Evolutionary conservation across 2,888 invertebrate species (phyloP).

Genomic region (Drosophila colorata): DNA sequence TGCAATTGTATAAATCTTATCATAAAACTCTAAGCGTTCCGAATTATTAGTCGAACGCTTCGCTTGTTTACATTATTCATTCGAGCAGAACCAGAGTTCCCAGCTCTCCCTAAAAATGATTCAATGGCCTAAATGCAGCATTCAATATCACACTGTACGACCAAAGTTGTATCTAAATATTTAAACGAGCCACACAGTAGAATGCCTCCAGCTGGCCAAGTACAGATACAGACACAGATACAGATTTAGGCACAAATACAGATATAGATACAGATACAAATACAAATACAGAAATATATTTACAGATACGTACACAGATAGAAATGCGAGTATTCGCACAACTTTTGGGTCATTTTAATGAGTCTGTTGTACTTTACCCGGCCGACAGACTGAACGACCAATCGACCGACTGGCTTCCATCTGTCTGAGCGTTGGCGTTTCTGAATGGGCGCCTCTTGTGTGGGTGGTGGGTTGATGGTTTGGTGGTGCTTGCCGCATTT

Average conservation of each 20-base stretch:
- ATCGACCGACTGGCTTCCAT: conserved; percentile 38
- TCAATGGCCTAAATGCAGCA: conserved; percentile 33
- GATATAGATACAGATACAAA: conserved; percentile 4
- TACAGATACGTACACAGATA: conserved; percentile 14
- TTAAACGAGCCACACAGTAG: conserved; percentile 55
- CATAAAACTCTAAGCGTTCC: conserved; percentile 48
- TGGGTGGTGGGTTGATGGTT: conserved; percentile 26
- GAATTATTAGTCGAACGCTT: conserved; percentile 19
- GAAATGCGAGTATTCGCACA: conserved; percentile 19
- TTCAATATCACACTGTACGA: conserved; percentile 44
- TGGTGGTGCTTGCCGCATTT: conserved; percentile 30
- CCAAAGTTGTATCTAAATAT: conserved; percentile 67
- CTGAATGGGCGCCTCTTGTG: conserved; percentile 18
- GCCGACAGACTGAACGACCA: conserved; percentile 3
- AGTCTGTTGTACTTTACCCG: conserved; percentile 47
- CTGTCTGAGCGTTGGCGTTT: conserved; percentile 39
- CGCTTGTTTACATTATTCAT: conserved; percentile 55
- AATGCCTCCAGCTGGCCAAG: conserved; percentile 34
- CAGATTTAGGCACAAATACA: conserved; percentile 4
- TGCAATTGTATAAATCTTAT: conserved; percentile 43
- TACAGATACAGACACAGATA: conserved; percentile 11
- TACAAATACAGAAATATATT: conserved; percentile 5
- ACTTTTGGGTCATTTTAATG: conserved; percentile 36
- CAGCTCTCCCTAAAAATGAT: conserved; percentile 36
- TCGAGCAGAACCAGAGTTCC: conserved; percentile 23